Percentiles rank a stretch among this genome's conserved stretches.
Evolutionary conservation across 2,113 vertebrate species (phyloP).

Genomic region (Sciurus niger): DNA sequence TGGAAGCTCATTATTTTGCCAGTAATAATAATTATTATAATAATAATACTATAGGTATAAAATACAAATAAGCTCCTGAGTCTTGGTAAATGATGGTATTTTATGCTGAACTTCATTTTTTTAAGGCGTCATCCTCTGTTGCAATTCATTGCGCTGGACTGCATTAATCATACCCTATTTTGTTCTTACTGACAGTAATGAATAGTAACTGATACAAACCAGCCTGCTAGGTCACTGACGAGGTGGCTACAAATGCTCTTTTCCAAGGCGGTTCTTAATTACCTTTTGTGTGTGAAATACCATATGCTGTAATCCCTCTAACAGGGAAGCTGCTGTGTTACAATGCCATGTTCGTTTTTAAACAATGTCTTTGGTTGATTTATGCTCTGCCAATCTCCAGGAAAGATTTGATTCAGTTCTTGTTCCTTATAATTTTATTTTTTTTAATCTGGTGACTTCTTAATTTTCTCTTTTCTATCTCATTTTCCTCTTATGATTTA

Average conservation of each 20-base stretch:
- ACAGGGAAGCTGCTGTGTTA: slow-evolving; percentile 65
- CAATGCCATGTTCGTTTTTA: slow-evolving; percentile 12
- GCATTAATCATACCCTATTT: slow-evolving; percentile 82
- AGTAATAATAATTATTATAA: slow-evolving; percentile 35
- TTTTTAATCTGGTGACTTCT: background rate
- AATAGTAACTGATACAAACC: slow-evolving; percentile 83
- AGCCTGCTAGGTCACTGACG: slow-evolving; percentile 79
- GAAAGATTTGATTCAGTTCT: slow-evolving; percentile 45
- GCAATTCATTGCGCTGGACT: slow-evolving; percentile 67
- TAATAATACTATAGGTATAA: slow-evolving; percentile 9
- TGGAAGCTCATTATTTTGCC: slow-evolving; percentile 57
- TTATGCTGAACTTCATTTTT: slow-evolving; percentile 48
- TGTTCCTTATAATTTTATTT: slow-evolving; percentile 47
- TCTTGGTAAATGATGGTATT: slow-evolving; percentile 61
- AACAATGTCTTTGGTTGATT: slow-evolving; percentile 44
- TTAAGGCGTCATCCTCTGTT: slow-evolving; percentile 51
- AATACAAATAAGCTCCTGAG: slow-evolving; percentile 16
- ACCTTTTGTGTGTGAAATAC: slow-evolving; percentile 77
- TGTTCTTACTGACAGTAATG: slow-evolving; percentile 83
- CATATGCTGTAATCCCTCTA: slow-evolving; percentile 60
- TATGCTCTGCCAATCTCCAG: slow-evolving; percentile 25
- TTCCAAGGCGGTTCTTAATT: slow-evolving; percentile 81
- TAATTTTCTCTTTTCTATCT: background rate
- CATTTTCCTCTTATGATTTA: slow-evolving; percentile 14
- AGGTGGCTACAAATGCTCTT: slow-evolving; percentile 73